Conservation (phyloP, 2,888 invertebrate species). For the Atherix ibis region DNA sequence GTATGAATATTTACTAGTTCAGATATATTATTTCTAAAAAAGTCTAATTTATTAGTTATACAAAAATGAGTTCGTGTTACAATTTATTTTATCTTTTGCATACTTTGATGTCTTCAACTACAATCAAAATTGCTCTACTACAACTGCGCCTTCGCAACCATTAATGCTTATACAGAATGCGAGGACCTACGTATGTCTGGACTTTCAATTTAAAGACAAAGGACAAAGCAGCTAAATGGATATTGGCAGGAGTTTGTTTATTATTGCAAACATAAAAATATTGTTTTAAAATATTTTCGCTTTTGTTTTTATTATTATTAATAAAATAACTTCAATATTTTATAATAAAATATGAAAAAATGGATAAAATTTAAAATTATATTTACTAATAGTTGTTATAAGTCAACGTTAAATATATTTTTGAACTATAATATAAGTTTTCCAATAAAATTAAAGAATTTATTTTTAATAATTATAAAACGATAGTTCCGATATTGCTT, state of each 20-base stretch:
- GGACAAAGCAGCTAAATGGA: conserved; percentile 80
- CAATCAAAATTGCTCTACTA: too few species aligned
- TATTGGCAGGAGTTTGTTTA: conserved; percentile 77
- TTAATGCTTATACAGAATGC: conserved; percentile 33
- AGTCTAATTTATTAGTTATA: too few species aligned
- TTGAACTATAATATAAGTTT: too few species aligned
- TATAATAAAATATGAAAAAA: not conserved
- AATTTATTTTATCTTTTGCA: too few species aligned
- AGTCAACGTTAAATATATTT: not conserved
- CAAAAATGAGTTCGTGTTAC: too few species aligned
- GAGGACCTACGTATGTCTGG: conserved; percentile 88
- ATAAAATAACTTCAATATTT: not conserved
- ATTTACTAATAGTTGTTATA: not conserved
- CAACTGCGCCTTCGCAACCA: too few species aligned
- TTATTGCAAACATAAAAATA: conserved; percentile 56
- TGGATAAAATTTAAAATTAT: not conserved
- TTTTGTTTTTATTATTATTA: not conserved
- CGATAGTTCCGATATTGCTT: too few species aligned
- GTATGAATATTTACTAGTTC: too few species aligned
- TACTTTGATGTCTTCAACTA: too few species aligned
- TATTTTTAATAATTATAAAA: too few species aligned
- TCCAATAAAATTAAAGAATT: too few species aligned
- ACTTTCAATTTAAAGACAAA: conserved; percentile 82
- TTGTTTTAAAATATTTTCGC: conserved; percentile 2
- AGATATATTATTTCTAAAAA: too few species aligned